phyloP scores from a whole-genome alignment of 35 echinoderm and acorn worm genomes.

The Chiridota heheva region DNA sequence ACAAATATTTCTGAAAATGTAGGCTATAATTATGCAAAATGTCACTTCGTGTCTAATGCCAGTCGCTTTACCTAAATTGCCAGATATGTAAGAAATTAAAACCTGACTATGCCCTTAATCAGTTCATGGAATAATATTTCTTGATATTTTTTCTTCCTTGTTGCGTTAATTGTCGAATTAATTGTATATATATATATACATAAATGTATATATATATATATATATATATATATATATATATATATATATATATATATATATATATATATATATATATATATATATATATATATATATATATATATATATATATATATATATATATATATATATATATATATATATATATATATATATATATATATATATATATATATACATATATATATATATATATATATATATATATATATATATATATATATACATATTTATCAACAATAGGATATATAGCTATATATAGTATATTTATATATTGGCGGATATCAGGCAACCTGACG shows the following conservation, averaged over 20 bases:
- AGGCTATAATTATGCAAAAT: too few relatives aligned
- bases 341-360: constrained; percentile 19
- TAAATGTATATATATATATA: too few relatives aligned
- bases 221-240: background rate
- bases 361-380: constrained; percentile 6
- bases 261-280: background rate
- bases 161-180: too few relatives aligned
- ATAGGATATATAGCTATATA: background rate
- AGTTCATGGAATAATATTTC: too few relatives aligned
- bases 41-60: too few relatives aligned
- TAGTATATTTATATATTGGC: constrained; percentile 1
- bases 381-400: background rate
- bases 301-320: constrained; percentile 15
- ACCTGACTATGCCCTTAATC: too few relatives aligned
- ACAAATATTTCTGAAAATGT: too few relatives aligned
- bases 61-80: too few relatives aligned
- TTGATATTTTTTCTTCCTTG: too few relatives aligned
- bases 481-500: background rate
- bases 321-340: constrained; percentile 14
- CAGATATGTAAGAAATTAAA: too few relatives aligned
- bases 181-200: too few relatives aligned
- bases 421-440: too few relatives aligned
- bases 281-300: constrained; percentile 14
- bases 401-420: constrained; percentile 14
- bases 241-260: background rate